Percentiles rank a stretch among this genome's conserved stretches.
These are phyloP conservation scores for Phrynocephalus guinanensis DNA, from an alignment of 2,797 vertebrate genomes.

Conservation along the genomic window DNA sequence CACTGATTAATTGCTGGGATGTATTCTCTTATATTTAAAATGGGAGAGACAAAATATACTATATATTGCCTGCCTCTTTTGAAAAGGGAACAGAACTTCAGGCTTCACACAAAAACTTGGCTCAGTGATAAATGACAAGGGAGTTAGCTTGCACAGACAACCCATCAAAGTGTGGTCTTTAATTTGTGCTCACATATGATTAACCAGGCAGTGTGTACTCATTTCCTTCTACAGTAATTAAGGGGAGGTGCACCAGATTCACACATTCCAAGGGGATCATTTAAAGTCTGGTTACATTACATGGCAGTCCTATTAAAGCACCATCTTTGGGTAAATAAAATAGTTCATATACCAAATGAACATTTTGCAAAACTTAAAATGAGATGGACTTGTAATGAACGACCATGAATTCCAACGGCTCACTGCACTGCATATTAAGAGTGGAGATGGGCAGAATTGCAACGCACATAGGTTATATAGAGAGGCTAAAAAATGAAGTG, in stretches of 20 bases:
- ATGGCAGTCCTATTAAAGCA: constrained; percentile 63
- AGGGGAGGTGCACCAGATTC: constrained; percentile 57
- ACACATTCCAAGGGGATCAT: constrained; percentile 57
- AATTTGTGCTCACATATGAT: constrained; percentile 66
- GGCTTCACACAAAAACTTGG: constrained; percentile 56
- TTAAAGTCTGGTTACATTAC: constrained; percentile 64
- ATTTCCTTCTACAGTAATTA: constrained; percentile 69
- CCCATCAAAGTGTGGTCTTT: constrained; percentile 63
- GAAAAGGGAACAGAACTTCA: constrained; percentile 49
- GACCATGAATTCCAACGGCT: constrained; percentile 38
- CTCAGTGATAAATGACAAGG: constrained; percentile 41
- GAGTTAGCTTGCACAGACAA: constrained; percentile 39
- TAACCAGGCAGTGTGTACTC: constrained; percentile 63
- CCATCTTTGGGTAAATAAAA: constrained; percentile 57
- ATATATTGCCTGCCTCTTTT: constrained; percentile 45
- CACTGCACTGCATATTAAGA: constrained; percentile 26
- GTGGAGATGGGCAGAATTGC: constrained; percentile 2
- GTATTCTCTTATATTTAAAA: constrained; percentile 60
- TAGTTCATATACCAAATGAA: constrained; percentile 60
- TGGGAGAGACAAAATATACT: constrained; percentile 50
- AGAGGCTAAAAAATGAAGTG: neutral
- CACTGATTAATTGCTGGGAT: constrained; percentile 70
- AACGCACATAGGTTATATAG: neutral
- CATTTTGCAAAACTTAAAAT: constrained; percentile 57
- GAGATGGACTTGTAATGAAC: constrained; percentile 50